Evolutionary conservation across 2,113 vertebrate species (phyloP).

Genomic region (Xenus cinereus): DNA sequence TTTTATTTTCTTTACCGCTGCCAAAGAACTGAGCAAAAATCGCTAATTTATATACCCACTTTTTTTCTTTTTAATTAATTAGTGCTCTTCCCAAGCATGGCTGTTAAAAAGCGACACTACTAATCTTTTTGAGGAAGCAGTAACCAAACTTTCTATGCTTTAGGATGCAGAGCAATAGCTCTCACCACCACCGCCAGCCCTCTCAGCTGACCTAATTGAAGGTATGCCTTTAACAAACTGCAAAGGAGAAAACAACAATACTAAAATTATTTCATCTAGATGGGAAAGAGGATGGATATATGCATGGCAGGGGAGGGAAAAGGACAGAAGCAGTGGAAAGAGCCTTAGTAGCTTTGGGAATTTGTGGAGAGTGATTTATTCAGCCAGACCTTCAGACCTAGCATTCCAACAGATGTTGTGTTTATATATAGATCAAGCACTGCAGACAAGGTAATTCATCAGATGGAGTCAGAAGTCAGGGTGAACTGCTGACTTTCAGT

Average conservation of each 20-base stretch:
- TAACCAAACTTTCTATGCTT: not conserved
- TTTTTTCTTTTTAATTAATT: not conserved
- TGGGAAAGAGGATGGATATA: not conserved
- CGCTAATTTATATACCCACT: not conserved
- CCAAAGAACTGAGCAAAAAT: not conserved
- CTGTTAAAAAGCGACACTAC: not conserved
- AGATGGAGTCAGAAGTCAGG: conserved; percentile 8
- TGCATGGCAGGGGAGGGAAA: not conserved
- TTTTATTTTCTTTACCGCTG: not conserved
- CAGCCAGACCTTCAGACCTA: not conserved
- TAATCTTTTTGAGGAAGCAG: not conserved
- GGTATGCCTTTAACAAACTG: not conserved
- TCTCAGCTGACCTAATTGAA: not conserved
- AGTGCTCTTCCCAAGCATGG: not conserved
- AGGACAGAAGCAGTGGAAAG: not conserved
- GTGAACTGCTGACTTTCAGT: not conserved
- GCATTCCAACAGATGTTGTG: conserved; percentile 38
- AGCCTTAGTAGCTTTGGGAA: not conserved
- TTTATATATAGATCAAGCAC: conserved; percentile 44
- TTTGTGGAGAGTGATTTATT: conserved; percentile 44
- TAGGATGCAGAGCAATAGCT: not conserved
- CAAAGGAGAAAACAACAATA: not conserved
- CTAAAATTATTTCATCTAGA: not conserved
- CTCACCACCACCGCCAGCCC: not conserved
- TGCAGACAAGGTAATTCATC: conserved; percentile 47